A percentile compares a stretch with the other conserved stretches of the same genome.
Conservation (phyloP, 2,113 vertebrate genomes). For the Semnopithecus entellus region DNA sequence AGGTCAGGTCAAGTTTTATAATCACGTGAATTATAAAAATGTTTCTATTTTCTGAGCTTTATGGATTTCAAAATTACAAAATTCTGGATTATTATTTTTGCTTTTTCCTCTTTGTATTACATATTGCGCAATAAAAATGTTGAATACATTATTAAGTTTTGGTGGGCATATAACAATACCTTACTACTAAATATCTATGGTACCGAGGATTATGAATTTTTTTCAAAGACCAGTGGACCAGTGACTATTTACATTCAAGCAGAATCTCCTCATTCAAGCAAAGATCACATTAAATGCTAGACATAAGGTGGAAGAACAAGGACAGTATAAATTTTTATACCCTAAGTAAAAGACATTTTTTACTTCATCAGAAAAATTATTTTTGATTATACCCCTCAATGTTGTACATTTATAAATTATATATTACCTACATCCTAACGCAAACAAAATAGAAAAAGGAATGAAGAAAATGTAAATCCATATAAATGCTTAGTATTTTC, state of each 20-base stretch:
- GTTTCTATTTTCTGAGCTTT: background rate
- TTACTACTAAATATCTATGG: background rate
- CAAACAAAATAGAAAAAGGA: background rate
- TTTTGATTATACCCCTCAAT: background rate
- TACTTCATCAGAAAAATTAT: background rate
- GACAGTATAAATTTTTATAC: background rate
- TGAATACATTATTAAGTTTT: background rate
- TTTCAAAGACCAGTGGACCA: background rate
- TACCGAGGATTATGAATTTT: background rate
- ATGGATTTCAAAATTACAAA: conserved; percentile 13
- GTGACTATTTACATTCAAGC: background rate
- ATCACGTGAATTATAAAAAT: background rate
- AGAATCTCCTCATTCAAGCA: background rate
- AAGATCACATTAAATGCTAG: background rate
- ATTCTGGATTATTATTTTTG: background rate
- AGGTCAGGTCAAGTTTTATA: background rate
- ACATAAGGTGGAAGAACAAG: fast-evolving
- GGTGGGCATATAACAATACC: background rate
- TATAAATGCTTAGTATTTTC: background rate
- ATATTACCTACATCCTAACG: background rate
- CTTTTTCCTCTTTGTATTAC: background rate
- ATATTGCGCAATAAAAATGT: background rate
- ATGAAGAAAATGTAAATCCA: background rate
- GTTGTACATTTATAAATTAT: background rate
- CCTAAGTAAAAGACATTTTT: background rate